Base-by-base conservation (phyloP, 2,797 vertebrate genomes). In the Melanogrammus aeglefinus region DNA sequence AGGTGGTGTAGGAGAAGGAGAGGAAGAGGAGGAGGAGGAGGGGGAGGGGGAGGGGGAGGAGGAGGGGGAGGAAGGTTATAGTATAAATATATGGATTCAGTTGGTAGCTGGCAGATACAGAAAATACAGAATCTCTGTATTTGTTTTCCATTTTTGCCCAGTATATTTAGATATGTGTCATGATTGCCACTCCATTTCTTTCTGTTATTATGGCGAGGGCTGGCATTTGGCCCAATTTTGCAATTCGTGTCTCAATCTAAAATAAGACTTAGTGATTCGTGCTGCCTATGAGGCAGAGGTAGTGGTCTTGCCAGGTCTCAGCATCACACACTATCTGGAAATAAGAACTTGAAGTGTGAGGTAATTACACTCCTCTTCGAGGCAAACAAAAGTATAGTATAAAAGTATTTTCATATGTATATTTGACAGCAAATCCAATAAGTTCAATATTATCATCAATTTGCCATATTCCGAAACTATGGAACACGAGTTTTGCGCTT, bases 141-240 rank as follows among this genome's bases (percentile, higher is more conserved):
- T 86, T 78, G 78, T 39, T 85, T 87, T 85, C 86, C 79, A 83
- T 80, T 79, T 83, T 82, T 90, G 91, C 91, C 91, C 88, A 91
- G 87, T 88, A 78, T 86, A 47, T 86, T 86, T 79, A 80, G 85
- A 77, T 78, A 74, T 77, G 39, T 86, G 79, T 86, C 81, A 78
- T 83, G 84, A 89, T 86, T 87, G 81, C 78, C 84, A 78, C 78
- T 79, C 29, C 13, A 75, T 77, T 79, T 81, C 83, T 80, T 78
- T 51, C 73, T 36, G 76, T 71, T 16, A 73, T 66, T 81, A 76
- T 33, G 76, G 82, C 75, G 10, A 31, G 27, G n/a, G 75, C 69
- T 51, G 77, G 57, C 14, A 21, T 38, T 75, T 70, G 72, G 31
- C 38, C 82, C 44, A 82, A 16, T 81, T 76, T 77, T 57, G 78